Evolutionary conservation across 2,888 invertebrate species (phyloP).

Genomic region (Theristus sp.): DNA sequence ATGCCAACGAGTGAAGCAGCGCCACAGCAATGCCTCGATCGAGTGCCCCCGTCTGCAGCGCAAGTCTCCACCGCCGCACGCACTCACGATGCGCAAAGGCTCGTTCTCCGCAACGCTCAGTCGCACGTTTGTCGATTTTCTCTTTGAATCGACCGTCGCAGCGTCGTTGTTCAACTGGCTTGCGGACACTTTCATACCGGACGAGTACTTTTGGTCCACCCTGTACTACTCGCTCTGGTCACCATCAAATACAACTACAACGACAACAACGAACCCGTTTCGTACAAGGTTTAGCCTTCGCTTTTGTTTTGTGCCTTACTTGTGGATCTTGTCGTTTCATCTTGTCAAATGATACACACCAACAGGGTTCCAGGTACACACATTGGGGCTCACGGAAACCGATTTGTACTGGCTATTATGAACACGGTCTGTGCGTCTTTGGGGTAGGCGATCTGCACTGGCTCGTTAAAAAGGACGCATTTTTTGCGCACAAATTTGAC

Average conservation of each 20-base stretch:
- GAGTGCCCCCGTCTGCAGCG: background rate
- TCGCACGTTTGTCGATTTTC: slow-evolving; percentile 3
- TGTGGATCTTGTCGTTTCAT: no score
- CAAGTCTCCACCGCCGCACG: background rate
- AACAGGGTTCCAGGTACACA: slow-evolving; percentile 7
- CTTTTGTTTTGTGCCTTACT: no score
- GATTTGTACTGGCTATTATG: slow-evolving; percentile 17
- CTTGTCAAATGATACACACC: no score
- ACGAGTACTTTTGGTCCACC: slow-evolving; percentile 7
- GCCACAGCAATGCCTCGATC: background rate
- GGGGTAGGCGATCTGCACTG: slow-evolving; percentile 21
- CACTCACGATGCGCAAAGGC: background rate
- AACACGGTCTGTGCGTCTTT: slow-evolving; percentile 26
- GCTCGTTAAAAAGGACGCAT: slow-evolving; percentile 11
- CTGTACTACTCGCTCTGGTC: slow-evolving; percentile 1
- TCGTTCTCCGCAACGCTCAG: background rate
- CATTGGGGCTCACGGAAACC: slow-evolving; percentile 6
- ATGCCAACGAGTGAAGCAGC: background rate
- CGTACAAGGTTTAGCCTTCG: no score
- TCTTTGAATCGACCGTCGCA: background rate
- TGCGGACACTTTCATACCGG: slow-evolving; percentile 4
- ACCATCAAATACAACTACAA: background rate
- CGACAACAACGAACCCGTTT: no score
- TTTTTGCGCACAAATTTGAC: slow-evolving; percentile 29
- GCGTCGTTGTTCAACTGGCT: background rate